These are phyloP conservation scores for Dioctria linearis DNA, from an alignment of 2,888 invertebrate species.

Conservation along the genomic window DNA sequence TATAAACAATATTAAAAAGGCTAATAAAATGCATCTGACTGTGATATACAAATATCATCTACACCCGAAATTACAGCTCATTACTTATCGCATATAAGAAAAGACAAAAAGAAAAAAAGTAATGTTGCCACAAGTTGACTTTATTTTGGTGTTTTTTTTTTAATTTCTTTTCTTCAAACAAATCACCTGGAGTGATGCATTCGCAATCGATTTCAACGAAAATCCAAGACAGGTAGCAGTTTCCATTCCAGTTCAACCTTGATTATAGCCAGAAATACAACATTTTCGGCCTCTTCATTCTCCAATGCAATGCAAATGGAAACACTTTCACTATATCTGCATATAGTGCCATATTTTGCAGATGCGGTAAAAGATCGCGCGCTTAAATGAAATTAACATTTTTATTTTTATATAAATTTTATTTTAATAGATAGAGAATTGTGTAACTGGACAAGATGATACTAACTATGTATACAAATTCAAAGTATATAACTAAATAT, in stretches of 20 bases:
- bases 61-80: not conserved
- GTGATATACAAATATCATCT: not conserved
- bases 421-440: conserved; percentile 24
- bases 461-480: not conserved
- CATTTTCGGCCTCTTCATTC: conserved; percentile 26
- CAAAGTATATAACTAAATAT: no score
- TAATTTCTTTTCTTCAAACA: not conserved
- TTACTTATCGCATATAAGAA: not conserved
- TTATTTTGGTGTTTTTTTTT: not conserved
- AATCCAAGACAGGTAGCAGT: conserved; percentile 45
- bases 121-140: not conserved
- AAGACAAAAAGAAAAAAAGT: not conserved
- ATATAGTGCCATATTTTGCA: conserved; percentile 31
- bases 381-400: conserved; percentile 36
- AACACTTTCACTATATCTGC: conserved; percentile 37
- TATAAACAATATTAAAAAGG: not conserved
- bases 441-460: conserved; percentile 22
- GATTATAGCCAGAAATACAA: conserved; percentile 38
- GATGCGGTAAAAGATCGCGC: conserved; percentile 14
- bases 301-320: conserved; percentile 37
- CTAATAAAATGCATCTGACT: not conserved
- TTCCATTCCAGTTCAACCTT: conserved; percentile 36
- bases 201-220: conserved; percentile 40
- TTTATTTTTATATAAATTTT: conserved; percentile 11
- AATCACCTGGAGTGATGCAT: conserved; percentile 37